Percentiles rank a stretch among this genome's conserved stretches.
Evolutionary conservation across 2,113 vertebrate genomes (phyloP).

Genomic region (Nibea albiflora): DNA sequence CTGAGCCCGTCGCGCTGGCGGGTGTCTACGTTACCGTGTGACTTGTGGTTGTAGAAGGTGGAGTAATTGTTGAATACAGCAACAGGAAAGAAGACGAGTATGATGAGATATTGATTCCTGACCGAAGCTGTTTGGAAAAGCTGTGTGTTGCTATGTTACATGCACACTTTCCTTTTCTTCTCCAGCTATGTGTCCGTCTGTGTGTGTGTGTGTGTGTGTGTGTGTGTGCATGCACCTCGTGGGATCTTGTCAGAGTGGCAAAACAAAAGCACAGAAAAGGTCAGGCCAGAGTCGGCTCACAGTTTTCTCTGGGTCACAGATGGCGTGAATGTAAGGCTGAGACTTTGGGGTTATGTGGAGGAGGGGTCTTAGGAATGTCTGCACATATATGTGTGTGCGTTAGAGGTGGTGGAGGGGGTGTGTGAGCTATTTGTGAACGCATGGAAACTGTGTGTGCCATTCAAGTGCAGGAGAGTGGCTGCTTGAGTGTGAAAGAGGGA

Average conservation of each 20-base stretch:
- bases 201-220: conserved; percentile 3
- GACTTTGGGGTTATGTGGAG: conserved; percentile 58
- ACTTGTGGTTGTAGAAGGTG: conserved; percentile 26
- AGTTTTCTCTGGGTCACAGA: conserved; percentile 78
- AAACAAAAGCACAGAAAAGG: conserved; percentile 74
- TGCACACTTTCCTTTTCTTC: not conserved
- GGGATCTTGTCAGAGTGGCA: conserved; percentile 51
- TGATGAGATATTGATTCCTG: conserved; percentile 66
- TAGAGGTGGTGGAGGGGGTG: conserved; percentile 27
- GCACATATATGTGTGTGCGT: conserved; percentile 11
- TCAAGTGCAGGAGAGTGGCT: conserved; percentile 46
- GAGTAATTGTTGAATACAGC: conserved; percentile 43
- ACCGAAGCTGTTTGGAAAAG: conserved; percentile 28
- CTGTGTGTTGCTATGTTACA: conserved; percentile 19
- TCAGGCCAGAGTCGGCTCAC: conserved; percentile 69
- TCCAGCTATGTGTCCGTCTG: not conserved
- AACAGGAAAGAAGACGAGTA: conserved; percentile 28
- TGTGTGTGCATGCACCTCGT: conserved; percentile 18
- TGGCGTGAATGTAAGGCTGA: conserved; percentile 68
- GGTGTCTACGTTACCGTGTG: conserved; percentile 46
- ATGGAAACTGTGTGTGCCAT: conserved; percentile 38
- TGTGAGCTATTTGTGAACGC: conserved; percentile 49
- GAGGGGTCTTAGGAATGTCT: conserved; percentile 72
- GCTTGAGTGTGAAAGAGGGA: conserved; percentile 36
- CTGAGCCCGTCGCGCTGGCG: conserved; percentile 45